These are phyloP conservation scores for Nemurella pictetii DNA, from an alignment of 2,888 invertebrate genomes.

Conservation along the genomic window DNA sequence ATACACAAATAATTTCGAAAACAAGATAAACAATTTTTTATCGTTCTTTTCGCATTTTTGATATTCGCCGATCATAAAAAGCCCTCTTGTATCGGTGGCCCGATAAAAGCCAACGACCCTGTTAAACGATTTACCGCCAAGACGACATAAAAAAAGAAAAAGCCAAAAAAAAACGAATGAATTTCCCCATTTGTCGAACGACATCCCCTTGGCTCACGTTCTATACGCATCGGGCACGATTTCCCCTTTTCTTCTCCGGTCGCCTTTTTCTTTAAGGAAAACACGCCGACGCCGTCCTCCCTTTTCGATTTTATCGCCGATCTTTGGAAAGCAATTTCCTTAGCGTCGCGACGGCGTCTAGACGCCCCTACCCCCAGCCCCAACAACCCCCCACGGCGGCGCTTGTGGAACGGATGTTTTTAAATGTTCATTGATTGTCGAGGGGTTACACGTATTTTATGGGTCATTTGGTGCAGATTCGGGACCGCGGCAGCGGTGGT, in stretches of 20 bases:
- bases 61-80: neutral
- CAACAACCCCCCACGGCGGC: neutral
- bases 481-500: neutral
- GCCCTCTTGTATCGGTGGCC: neutral
- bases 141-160: neutral
- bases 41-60: neutral
- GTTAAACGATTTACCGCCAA: neutral
- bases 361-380: conserved; percentile 28
- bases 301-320: conserved; percentile 25
- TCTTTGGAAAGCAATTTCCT: conserved; percentile 25
- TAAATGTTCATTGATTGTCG: conserved; percentile 32
- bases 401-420: conserved; percentile 28
- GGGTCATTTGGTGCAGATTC: conserved; percentile 26
- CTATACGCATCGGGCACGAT: neutral
- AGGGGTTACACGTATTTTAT: conserved; percentile 25
- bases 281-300: neutral
- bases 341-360: conserved; percentile 20
- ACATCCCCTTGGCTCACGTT: neutral
- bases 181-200: neutral
- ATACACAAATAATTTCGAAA: neutral
- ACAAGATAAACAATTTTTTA: neutral
- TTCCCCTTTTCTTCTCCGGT: neutral
- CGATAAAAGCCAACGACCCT: neutral
- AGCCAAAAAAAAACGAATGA: neutral
- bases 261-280: neutral